phyloP scores from a whole-genome alignment of 2,113 vertebrate species.

The Natator depressus region DNA sequence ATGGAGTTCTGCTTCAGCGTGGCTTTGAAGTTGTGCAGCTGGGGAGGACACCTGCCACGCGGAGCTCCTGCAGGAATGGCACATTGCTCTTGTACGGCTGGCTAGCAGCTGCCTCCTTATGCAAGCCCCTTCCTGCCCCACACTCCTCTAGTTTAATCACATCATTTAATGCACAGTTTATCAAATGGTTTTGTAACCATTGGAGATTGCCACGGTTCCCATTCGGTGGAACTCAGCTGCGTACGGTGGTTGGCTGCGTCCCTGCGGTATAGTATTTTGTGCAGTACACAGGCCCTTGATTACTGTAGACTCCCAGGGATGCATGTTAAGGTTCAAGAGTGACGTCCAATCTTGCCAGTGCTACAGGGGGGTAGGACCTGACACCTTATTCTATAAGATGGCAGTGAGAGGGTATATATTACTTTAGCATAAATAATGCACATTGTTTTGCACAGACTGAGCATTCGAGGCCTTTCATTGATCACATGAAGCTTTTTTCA shows the following conservation, averaged over 20 bases:
- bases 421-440: background rate
- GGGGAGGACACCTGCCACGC: background rate
- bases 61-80: background rate
- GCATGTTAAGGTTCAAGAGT: background rate
- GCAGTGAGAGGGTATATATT: background rate
- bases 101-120: background rate
- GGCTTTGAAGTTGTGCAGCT: background rate
- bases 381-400: background rate
- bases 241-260: accelerated
- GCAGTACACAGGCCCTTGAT: accelerated
- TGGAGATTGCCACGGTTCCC: background rate
- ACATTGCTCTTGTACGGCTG: background rate
- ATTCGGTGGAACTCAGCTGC: accelerated
- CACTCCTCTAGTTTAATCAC: background rate
- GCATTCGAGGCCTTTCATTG: background rate
- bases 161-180: background rate
- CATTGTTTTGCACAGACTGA: background rate
- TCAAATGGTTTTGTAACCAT: background rate
- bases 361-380: accelerated
- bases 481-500: background rate
- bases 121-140: background rate
- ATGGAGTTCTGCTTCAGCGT: background rate
- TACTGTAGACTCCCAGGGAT: background rate
- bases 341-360: background rate
- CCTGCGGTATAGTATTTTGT: accelerated